These are phyloP conservation scores for Urocitellus parryii DNA, from an alignment of 2,113 vertebrate genomes.

Conservation along the genomic window DNA sequence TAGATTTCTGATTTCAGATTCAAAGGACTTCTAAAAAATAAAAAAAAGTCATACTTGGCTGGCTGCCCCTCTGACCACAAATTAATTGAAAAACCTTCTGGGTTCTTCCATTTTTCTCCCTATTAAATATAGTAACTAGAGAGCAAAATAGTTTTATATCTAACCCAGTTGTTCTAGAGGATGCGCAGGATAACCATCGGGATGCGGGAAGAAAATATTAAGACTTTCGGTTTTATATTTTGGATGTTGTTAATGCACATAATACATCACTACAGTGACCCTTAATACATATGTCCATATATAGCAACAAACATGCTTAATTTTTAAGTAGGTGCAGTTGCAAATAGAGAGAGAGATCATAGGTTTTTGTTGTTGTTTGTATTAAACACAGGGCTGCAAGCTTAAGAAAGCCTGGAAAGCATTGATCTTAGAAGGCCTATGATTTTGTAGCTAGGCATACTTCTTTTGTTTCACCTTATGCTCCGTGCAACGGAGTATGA, in stretches of 20 bases:
- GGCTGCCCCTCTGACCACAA: conserved; percentile 24
- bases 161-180: conserved; percentile 6
- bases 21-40: neutral
- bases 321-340: neutral
- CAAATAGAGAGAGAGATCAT: neutral
- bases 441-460: neutral
- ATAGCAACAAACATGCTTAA: neutral
- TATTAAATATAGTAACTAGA: conserved; percentile 37
- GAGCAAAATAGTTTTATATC: neutral
- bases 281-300: neutral
- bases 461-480: conserved; percentile 40
- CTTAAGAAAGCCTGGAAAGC: neutral
- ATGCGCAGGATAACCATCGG: neutral
- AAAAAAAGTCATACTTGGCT: neutral
- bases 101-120: conserved; percentile 10
- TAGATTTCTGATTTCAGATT: conserved; percentile 37
- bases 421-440: conserved; percentile 1
- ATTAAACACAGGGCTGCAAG: neutral
- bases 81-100: conserved; percentile 32
- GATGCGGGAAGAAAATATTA: conserved; percentile 2
- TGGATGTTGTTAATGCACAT: neutral
- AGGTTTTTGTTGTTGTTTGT: neutral
- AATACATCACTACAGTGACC: neutral
- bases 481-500: neutral
- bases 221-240: neutral